phyloP scores from a whole-genome alignment of 2,797 vertebrate genomes.

The Clamator glandarius region DNA sequence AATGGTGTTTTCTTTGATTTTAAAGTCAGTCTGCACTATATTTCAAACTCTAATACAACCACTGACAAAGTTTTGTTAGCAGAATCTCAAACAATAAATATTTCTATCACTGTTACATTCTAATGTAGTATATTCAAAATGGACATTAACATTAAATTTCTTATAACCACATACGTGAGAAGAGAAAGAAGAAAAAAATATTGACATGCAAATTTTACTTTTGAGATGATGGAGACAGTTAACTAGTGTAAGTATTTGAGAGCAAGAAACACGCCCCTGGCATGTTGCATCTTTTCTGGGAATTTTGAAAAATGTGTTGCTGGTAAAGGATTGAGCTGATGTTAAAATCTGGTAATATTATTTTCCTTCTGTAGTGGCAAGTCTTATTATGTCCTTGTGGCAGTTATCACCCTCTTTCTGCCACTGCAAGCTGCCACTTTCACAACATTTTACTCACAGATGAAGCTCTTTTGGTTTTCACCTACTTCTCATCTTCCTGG shows the following conservation, averaged over 20 bases:
- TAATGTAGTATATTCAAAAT: not conserved
- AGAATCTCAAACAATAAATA: not conserved
- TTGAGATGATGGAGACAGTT: not conserved
- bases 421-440: not conserved
- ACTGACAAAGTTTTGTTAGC: not conserved
- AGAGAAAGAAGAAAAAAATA: not conserved
- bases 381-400: not conserved
- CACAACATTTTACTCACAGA: not conserved
- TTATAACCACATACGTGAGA: not conserved
- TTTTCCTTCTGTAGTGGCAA: not conserved
- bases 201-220: not conserved
- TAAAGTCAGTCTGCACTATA: not conserved
- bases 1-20: not conserved
- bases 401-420: not conserved
- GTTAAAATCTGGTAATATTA: not conserved
- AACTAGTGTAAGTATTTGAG: not conserved
- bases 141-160: not conserved
- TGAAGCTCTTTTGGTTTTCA: not conserved
- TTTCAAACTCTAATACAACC: not conserved
- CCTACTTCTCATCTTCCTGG: not conserved
- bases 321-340: not conserved
- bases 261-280: not conserved
- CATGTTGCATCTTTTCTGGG: not conserved
- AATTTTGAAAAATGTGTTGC: not conserved
- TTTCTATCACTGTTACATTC: not conserved